Conservation (phyloP, 53 echinoderm and acorn worm species). For the Hippasteria phrygiana region DNA sequence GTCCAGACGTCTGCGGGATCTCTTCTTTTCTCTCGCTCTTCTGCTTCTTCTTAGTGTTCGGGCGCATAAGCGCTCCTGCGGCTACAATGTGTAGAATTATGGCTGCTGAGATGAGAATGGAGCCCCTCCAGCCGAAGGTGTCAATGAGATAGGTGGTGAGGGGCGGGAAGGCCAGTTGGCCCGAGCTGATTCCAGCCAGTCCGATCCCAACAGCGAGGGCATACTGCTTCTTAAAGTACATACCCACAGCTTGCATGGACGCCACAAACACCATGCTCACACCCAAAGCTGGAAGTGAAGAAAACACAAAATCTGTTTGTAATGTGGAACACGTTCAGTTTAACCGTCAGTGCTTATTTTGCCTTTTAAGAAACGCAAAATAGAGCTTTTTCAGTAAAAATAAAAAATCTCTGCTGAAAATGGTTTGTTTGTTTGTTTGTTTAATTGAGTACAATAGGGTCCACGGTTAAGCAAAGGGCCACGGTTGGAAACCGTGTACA, state of each 20-base stretch:
- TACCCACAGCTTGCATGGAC: not conserved
- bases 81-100: not conserved
- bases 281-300: not conserved
- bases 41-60: not conserved
- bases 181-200: constrained; percentile 10
- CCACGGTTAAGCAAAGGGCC: too few relatives aligned
- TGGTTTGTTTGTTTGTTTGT: too few relatives aligned
- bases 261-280: constrained; percentile 15
- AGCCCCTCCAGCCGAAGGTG: constrained; percentile 30
- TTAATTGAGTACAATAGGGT: too few relatives aligned
- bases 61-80: constrained; percentile 44
- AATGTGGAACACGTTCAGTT: not conserved
- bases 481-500: too few relatives aligned
- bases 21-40: not conserved
- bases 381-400: too few relatives aligned
- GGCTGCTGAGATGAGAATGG: constrained; percentile 10
- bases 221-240: constrained; percentile 29
- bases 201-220: not conserved
- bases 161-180: constrained; percentile 42
- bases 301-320: not conserved
- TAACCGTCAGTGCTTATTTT: not conserved
- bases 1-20: not conserved
- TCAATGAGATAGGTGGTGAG: constrained; percentile 10
- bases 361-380: not conserved
- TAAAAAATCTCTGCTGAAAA: too few relatives aligned